Evolutionary conservation across 2,797 vertebrate species (phyloP), one percentile per base, ranked within the genome.

Genomic region (Hozukius guyotensis): DNA sequence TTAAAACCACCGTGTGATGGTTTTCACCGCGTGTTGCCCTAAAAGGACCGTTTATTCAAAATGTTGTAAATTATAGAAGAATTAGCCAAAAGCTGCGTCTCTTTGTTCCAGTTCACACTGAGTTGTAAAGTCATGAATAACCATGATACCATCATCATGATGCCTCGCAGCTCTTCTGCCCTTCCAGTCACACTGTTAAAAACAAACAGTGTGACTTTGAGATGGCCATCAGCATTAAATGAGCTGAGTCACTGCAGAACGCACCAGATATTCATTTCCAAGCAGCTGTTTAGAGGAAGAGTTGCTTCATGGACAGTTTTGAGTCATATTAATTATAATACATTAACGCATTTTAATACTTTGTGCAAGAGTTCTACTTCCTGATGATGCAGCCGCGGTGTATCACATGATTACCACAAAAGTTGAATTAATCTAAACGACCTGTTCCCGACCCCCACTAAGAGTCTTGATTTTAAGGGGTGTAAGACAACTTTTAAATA

Each of bases 311-410:
- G 5, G 22, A 6, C 1, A 2, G 22, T 16, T 74, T 10, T 31
- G 4, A 18, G 11, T 65, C 13, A 29, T 4, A 36, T 1, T 46
- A 13, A 61, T 27, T n/a, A 38, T 4, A 22, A 38, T 34, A 20
- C 0, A 32, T 16, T 8, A 31, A 59, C 34, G 9, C 0, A 4
- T 2, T 20, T 55, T 22, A 31, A 42, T 24, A 29, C 18, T 29
- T 52, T 52, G 3, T 13, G 56, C 49, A 52, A n/a, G 20, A 52
- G 20, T n/a, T 0, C 20, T n/a, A 52, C 8, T 7, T 52, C 49
- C 49, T 52, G 0, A 52, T 52, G 49, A n/a, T 52, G 0, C 49
- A 52, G 20, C 0, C 0, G 27, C 36, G 2, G 18, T 20, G 49
- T 0, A 52, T n/a, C 49, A 52, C 8, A 52, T 52, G 49, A 52